phyloP scores from a whole-genome alignment of 2,797 vertebrate genomes.

The Myotis vivesi region DNA sequence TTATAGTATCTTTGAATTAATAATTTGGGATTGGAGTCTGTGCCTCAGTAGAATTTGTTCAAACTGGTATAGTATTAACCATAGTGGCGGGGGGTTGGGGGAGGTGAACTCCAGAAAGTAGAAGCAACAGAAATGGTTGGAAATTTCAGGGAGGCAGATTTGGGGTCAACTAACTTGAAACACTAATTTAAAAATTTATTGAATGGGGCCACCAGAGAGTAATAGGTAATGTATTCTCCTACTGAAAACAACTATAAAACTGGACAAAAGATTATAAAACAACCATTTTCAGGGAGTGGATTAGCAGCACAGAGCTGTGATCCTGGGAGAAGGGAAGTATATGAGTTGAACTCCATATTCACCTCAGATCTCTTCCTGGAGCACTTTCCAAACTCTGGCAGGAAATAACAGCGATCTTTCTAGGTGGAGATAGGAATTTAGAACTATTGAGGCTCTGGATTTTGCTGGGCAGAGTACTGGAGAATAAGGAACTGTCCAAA shows the following conservation, averaged over 20 bases:
- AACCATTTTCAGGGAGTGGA: background rate
- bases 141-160: background rate
- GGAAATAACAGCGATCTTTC: rapidly evolving
- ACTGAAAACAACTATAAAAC: background rate
- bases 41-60: background rate
- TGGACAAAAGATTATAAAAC: background rate
- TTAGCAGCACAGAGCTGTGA: too few species aligned
- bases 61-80: background rate
- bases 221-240: background rate
- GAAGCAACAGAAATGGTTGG: background rate
- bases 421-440: background rate
- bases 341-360: too few species aligned
- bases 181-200: background rate
- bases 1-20: background rate
- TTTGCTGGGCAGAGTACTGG: background rate
- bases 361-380: background rate
- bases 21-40: background rate
- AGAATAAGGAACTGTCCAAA: background rate
- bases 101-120: too few species aligned
- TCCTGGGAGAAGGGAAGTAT: too few species aligned
- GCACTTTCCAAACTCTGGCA: background rate
- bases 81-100: background rate
- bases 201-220: background rate
- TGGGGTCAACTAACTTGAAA: background rate
- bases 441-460: background rate